Conservation (phyloP, 1,140 invertebrate genomes). For the Drosophila funebris region DNA sequence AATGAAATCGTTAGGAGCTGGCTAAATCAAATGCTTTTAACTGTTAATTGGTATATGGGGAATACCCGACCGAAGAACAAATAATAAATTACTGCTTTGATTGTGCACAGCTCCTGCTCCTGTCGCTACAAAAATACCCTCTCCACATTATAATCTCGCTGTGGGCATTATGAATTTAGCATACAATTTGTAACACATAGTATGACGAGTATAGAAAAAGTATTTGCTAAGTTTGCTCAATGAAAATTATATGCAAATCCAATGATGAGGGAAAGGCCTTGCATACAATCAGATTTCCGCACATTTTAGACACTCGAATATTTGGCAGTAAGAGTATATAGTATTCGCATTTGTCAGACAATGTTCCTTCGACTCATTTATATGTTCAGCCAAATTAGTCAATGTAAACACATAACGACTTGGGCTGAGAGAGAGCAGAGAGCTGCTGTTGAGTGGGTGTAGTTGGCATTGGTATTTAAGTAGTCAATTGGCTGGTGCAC, state of each 20-base stretch:
- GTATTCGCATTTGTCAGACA: not conserved
- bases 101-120: conserved; percentile 13
- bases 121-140: not conserved
- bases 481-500: conserved; percentile 9
- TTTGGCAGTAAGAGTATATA: not conserved
- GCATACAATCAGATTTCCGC: too few species aligned
- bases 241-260: too few species aligned
- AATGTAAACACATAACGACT: conserved; percentile 7
- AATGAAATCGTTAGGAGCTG: conserved; percentile 63
- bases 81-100: conserved; percentile 64
- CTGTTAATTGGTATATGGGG: conserved; percentile 65
- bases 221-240: too few species aligned
- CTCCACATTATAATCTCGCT: not conserved
- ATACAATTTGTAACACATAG: not conserved
- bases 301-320: not conserved
- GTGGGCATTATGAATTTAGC: not conserved
- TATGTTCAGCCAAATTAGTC: conserved; percentile 30
- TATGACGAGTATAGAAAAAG: too few species aligned
- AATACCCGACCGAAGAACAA: conserved; percentile 44
- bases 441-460: not conserved
- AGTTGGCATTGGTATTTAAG: conserved; percentile 5
- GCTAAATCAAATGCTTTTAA: conserved; percentile 61
- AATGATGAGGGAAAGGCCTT: too few species aligned
- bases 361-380: conserved; percentile 8
- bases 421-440: not conserved